phyloP scores from a whole-genome alignment of 2,888 invertebrate genomes.

The Ophonus ardosiacus region DNA sequence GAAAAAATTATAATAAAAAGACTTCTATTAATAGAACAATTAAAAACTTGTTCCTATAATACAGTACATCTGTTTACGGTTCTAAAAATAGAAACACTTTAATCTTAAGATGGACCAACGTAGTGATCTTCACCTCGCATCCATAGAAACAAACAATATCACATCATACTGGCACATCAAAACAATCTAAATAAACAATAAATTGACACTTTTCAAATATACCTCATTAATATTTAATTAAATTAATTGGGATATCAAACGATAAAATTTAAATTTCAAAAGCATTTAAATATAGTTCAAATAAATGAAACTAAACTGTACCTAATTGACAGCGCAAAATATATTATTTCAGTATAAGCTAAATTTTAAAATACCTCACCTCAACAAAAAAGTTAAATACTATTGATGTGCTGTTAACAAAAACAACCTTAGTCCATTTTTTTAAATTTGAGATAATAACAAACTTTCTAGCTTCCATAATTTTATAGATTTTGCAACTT shows the following conservation, averaged over 20 bases:
- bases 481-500: too few relatives aligned
- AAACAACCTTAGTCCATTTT: too few relatives aligned
- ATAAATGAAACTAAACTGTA: neutral
- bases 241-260: neutral
- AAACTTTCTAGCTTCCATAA: too few relatives aligned
- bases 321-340: slow-evolving; percentile 9
- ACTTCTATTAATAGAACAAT: neutral
- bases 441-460: too few relatives aligned
- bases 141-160: neutral
- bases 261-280: neutral
- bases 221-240: slow-evolving; percentile 14
- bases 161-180: neutral
- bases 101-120: slow-evolving; percentile 21
- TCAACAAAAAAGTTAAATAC: neutral
- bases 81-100: slow-evolving; percentile 19
- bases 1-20: neutral
- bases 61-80: neutral
- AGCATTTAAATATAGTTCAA: neutral
- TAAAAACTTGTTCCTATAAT: neutral
- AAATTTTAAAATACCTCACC: neutral
- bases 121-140: neutral
- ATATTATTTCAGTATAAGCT: neutral
- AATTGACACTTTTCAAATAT: neutral
- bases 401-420: too few relatives aligned
- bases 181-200: neutral